These are phyloP conservation scores for Coranthus polyacanthus DNA, from an alignment of 2,797 vertebrate genomes.

Conservation along the genomic window DNA sequence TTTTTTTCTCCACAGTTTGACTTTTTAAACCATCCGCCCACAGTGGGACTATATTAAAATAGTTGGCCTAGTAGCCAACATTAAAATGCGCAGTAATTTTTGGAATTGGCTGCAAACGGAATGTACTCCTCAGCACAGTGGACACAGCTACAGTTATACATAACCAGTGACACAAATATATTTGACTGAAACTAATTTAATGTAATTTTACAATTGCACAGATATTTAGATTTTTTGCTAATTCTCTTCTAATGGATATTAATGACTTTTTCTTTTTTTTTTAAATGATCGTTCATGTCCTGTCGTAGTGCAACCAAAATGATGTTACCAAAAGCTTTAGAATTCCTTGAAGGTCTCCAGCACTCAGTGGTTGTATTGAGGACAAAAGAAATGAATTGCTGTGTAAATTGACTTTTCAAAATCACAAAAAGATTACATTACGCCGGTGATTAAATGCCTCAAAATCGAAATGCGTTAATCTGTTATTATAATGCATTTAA, in stretches of 20 bases:
- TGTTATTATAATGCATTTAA: conserved; percentile 19
- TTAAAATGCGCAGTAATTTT: conserved; percentile 18
- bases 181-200: too few species aligned
- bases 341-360: background rate
- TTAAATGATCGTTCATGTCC: background rate
- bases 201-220: too few species aligned
- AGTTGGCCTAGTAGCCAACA: background rate
- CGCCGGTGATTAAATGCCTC: conserved; percentile 66
- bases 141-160: background rate
- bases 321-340: background rate
- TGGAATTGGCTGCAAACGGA: conserved; percentile 4
- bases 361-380: conserved; percentile 70
- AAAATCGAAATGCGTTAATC: conserved; percentile 83
- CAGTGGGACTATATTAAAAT: conserved; percentile 5
- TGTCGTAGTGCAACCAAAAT: background rate
- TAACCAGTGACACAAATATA: too few species aligned
- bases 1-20: background rate
- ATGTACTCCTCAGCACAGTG: conserved; percentile 3
- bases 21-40: conserved; percentile 22
- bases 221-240: too few species aligned
- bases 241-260: too few species aligned
- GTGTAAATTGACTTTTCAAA: conserved; percentile 75
- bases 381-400: conserved; percentile 87
- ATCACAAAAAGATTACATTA: conserved; percentile 86
- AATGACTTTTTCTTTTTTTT: too few species aligned